Percentiles rank a stretch among this genome's conserved stretches.
Evolutionary conservation across 2,113 vertebrate species (phyloP).

Genomic region (Sceloporus undulatus): DNA sequence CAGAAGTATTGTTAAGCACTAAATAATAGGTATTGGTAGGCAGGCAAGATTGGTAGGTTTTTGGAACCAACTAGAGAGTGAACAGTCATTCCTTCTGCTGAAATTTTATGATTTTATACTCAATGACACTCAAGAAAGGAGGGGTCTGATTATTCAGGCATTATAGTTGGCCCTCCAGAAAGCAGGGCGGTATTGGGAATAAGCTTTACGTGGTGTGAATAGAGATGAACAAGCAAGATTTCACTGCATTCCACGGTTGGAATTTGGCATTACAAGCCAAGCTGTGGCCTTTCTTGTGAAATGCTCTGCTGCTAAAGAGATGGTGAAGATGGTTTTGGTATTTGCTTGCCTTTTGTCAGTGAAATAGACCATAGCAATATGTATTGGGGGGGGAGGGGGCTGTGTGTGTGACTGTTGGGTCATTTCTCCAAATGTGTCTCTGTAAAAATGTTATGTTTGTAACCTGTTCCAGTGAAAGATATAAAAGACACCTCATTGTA

Average conservation of each 20-base stretch:
- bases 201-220: neutral
- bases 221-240: neutral
- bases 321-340: slow-evolving; percentile 18
- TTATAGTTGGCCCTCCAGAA: neutral
- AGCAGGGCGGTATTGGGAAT: neutral
- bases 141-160: neutral
- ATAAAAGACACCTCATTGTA: neutral
- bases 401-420: neutral
- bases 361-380: neutral
- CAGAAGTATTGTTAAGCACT: neutral
- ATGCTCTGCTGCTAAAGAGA: slow-evolving; percentile 7
- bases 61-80: neutral
- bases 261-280: neutral
- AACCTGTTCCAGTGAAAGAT: neutral
- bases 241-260: neutral
- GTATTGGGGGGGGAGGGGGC: neutral
- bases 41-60: neutral
- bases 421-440: neutral
- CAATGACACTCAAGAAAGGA: neutral
- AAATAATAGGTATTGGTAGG: neutral
- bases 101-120: neutral
- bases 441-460: neutral
- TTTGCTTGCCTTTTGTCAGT: slow-evolving; percentile 43
- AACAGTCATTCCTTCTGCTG: neutral
- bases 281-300: accelerated